Evolutionary conservation across 2,113 vertebrate genomes (phyloP), one percentile per base, ranked within the genome.

Genomic region (Scolopax mira): DNA sequence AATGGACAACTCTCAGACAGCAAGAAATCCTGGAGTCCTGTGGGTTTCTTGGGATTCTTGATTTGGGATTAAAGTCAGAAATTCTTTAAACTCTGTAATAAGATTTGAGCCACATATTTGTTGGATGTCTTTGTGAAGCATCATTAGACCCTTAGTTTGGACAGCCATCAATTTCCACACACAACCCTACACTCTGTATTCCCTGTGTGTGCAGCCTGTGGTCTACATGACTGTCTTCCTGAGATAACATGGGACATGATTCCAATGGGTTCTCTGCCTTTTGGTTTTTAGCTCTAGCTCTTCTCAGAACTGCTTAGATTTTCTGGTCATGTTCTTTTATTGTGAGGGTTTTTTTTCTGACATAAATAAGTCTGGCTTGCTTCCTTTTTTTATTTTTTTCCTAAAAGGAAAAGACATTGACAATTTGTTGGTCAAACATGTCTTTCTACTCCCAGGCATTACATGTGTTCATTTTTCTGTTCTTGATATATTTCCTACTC

Each of bases 161-260:
- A 48, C 27, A 62, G 24, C 3, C 6, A 19, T 44, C 9, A 51
- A 13, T 67, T 90, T 78, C 24, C 31, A 79, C 13, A 55, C n/a
- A 48, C 10, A 49, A 16, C 7, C 9, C 13, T 57, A 42, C 4
- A 7, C 3, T 62, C 23, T 21, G 7, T 7, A 49, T 54, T 71
- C 33, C 16, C 14, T 52, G 4, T 1, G 0, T 4, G 3, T 13
- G 22, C 8, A 87, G 28, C 7, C 39, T 60, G 14, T n/a, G 25
- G 4, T 60, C 46, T 84, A 13, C 8, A 42, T 54, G 33, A 35
- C 9, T 19, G 13, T 54, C 41, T 70, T 87, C 33, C 23, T 49
- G 30, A 74, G 33, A 52, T 52, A 52, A 39, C 1, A 13, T 1
- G 1, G 27, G 24, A 61, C 30, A 61, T 0, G 6, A 54, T 37